A percentile compares a stretch with the other conserved stretches of the same genome.
phyloP scores from a whole-genome alignment of 2,888 invertebrate genomes.

The Campaea margaritaria region DNA sequence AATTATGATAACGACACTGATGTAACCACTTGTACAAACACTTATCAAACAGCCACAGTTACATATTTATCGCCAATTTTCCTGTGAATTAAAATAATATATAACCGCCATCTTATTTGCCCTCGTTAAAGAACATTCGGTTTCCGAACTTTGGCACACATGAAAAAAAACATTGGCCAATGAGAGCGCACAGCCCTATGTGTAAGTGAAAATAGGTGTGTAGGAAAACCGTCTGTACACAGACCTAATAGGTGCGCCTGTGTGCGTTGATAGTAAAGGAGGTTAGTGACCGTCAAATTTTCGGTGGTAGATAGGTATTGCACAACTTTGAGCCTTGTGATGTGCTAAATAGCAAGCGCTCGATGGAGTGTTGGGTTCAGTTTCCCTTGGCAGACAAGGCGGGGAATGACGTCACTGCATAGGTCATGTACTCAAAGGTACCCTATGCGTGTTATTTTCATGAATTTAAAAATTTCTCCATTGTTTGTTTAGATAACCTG shows the following conservation, averaged over 20 bases:
- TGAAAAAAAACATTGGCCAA: conserved; percentile 42
- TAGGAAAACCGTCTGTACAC: conserved; percentile 54
- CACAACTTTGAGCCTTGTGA: conserved; percentile 52
- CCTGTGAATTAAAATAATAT: conserved; percentile 56
- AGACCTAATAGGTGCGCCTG: conserved; percentile 43
- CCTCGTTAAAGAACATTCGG: conserved; percentile 55
- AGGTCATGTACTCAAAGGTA: conserved; percentile 33
- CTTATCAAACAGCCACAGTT: conserved; percentile 5
- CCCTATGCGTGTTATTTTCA: conserved; percentile 13
- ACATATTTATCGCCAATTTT: conserved; percentile 28
- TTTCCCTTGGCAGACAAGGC: conserved; percentile 25
- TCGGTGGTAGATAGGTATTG: conserved; percentile 65
- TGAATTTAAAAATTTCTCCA: not conserved
- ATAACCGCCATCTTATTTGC: conserved; percentile 51
- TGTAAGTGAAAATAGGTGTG: conserved; percentile 51
- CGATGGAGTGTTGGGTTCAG: conserved; percentile 24
- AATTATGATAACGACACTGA: conserved; percentile 6
- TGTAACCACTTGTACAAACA: conserved; percentile 11
- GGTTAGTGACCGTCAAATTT: conserved; percentile 63
- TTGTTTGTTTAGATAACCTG: conserved; percentile 16
- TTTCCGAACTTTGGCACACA: conserved; percentile 42
- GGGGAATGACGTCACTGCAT: conserved; percentile 28
- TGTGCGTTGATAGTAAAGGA: conserved; percentile 51
- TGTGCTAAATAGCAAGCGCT: conserved; percentile 17
- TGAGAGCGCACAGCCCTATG: conserved; percentile 32